phyloP scores from a whole-genome alignment of 2,113 vertebrate species.

The Daphoenositta chrysoptera region DNA sequence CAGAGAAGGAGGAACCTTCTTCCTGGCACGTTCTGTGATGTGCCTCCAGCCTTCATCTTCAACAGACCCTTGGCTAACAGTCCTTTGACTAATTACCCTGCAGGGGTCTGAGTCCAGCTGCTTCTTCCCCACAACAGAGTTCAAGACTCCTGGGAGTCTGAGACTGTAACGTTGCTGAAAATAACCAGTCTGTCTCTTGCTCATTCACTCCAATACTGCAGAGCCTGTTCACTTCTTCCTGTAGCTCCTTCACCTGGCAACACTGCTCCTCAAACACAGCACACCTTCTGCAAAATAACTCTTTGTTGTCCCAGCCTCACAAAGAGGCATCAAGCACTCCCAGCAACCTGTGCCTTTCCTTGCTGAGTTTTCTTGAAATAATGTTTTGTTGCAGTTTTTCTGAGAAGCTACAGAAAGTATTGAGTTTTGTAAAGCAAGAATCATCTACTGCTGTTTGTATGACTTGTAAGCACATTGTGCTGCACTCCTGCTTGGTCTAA shows the following conservation, averaged over 20 bases:
- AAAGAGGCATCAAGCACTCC: background rate
- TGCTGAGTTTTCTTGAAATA: background rate
- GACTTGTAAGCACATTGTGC: background rate
- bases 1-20: background rate
- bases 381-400: background rate
- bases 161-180: background rate
- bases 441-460: background rate
- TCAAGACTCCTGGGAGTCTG: background rate
- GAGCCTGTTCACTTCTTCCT: background rate
- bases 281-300: background rate
- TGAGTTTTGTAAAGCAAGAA: background rate
- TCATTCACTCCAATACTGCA: fast-evolving
- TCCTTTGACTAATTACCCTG: background rate
- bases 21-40: background rate
- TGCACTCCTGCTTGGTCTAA: fast-evolving
- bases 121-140: background rate
- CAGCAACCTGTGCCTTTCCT: background rate
- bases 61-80: no score
- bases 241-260: background rate
- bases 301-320: fast-evolving
- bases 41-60: background rate
- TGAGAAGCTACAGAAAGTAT: background rate
- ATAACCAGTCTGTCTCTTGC: fast-evolving
- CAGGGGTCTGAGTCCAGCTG: background rate
- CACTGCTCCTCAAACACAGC: background rate